Percentiles rank a stretch among this genome's conserved stretches.
phyloP scores from a whole-genome alignment of 2,113 vertebrate species.

The Lepus americanus region DNA sequence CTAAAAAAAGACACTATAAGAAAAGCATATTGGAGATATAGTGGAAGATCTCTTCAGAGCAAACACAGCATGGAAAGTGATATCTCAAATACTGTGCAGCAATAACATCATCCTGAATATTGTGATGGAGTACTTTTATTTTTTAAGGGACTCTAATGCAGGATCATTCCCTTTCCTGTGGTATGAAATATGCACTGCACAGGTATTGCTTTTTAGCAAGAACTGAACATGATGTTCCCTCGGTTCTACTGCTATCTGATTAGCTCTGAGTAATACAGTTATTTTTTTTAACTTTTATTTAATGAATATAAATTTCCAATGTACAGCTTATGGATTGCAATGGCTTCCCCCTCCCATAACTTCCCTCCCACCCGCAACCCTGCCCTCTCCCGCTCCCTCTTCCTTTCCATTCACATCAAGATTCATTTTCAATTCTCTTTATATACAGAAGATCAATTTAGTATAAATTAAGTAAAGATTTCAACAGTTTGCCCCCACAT shows the following conservation, averaged over 20 bases:
- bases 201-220: slow-evolving; percentile 77
- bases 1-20: slow-evolving; percentile 96
- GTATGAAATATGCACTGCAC: slow-evolving; percentile 40
- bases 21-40: slow-evolving; percentile 96
- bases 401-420: too few species aligned
- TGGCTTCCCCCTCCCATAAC: too few species aligned
- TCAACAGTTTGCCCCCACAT: too few species aligned
- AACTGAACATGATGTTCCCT: slow-evolving; percentile 15
- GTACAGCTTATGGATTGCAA: too few species aligned
- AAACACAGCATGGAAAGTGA: slow-evolving; percentile 88
- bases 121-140: slow-evolving; percentile 53
- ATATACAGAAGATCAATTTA: too few species aligned
- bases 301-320: too few species aligned
- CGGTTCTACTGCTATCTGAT: slow-evolving; percentile 64
- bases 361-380: too few species aligned
- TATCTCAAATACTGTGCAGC: slow-evolving; percentile 73
- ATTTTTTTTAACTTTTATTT: too few species aligned
- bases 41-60: slow-evolving; percentile 93
- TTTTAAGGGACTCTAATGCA: slow-evolving; percentile 71
- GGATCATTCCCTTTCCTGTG: slow-evolving; percentile 61
- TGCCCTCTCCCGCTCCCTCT: too few species aligned
- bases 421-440: too few species aligned
- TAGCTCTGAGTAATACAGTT: slow-evolving; percentile 65
- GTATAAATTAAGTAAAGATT: too few species aligned
- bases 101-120: slow-evolving; percentile 76